These are phyloP conservation scores for Scaptomyza graminum DNA, from an alignment of 1,140 invertebrate genomes.

Conservation along the genomic window DNA sequence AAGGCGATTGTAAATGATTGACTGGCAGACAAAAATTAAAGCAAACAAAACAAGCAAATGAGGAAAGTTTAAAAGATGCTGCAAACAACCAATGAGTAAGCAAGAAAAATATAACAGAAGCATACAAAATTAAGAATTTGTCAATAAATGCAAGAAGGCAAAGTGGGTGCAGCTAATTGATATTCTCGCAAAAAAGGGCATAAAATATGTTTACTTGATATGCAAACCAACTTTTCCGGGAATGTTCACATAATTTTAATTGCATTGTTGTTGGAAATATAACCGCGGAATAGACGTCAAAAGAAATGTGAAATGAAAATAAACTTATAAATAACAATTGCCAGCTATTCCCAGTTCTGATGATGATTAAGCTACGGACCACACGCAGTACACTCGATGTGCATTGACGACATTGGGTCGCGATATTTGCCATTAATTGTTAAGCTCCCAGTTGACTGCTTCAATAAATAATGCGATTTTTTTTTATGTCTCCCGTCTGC, in stretches of 20 bases:
- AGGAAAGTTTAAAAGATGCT: constrained; percentile 10
- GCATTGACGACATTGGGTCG: constrained; percentile 73
- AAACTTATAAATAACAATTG: constrained; percentile 63
- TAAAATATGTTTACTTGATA: constrained; percentile 21
- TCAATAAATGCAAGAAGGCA: constrained; percentile 46
- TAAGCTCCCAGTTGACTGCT: constrained; percentile 36
- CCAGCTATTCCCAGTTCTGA: constrained; percentile 33
- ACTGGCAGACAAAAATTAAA: constrained; percentile 27
- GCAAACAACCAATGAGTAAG: constrained; percentile 6
- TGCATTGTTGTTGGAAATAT: constrained; percentile 44
- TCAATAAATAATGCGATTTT: constrained; percentile 68
- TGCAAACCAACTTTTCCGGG: constrained; percentile 11
- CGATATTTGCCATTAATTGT: constrained; percentile 78
- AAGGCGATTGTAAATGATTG: not conserved
- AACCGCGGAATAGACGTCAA: constrained; percentile 42
- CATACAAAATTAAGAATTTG: constrained; percentile 36
- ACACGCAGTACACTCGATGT: constrained; percentile 43
- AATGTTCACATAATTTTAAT: constrained; percentile 58
- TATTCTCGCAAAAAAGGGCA: constrained; percentile 11
- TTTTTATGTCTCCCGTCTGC: constrained; percentile 28
- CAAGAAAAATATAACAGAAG: constrained; percentile 24
- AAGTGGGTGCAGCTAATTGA: constrained; percentile 13
- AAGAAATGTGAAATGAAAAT: constrained; percentile 24
- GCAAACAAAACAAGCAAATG: constrained; percentile 35
- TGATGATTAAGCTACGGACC: constrained; percentile 13